Percentiles rank a stretch among this genome's conserved stretches.
These are phyloP conservation scores for Hapalemur alaotrensis DNA, from an alignment of 2,797 vertebrate genomes.

Conservation along the genomic window DNA sequence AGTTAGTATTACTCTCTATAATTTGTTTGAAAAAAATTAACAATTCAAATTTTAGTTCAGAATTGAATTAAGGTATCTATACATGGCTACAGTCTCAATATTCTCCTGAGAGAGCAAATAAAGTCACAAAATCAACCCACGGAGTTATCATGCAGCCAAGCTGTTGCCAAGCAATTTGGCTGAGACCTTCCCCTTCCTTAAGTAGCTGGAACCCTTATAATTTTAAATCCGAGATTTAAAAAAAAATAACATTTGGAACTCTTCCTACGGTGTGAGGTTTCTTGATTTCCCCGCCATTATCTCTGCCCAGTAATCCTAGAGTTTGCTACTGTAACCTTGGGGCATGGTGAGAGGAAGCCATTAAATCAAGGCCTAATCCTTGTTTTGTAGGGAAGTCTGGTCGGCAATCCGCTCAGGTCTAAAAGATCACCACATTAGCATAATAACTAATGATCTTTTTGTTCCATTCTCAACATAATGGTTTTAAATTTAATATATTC, in stretches of 20 bases:
- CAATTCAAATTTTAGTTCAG: conserved; percentile 36
- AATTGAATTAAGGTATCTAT: conserved; percentile 33
- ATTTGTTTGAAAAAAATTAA: conserved; percentile 11
- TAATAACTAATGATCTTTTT: conserved; percentile 43
- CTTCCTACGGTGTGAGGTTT: neutral
- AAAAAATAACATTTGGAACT: neutral
- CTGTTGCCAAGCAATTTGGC: neutral
- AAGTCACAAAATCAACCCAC: conserved; percentile 21
- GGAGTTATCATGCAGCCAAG: neutral
- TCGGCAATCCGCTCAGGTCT: conserved; percentile 26
- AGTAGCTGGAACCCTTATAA: neutral
- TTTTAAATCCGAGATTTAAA: conserved; percentile 34
- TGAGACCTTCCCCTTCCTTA: neutral
- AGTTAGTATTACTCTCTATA: conserved; percentile 23
- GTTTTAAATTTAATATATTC: conserved; percentile 60
- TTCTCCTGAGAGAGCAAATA: conserved; percentile 33
- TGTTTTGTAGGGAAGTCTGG: neutral
- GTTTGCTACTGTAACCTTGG: neutral
- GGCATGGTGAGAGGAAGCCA: neutral
- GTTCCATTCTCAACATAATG: conserved; percentile 38
- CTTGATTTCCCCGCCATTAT: neutral
- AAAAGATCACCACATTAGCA: conserved; percentile 38
- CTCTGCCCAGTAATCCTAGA: neutral
- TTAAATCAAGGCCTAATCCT: conserved; percentile 11
- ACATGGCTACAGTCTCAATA: neutral